These are phyloP conservation scores for Oophaga pumilio DNA, from an alignment of 2,113 vertebrate genomes.

Conservation along the genomic window DNA sequence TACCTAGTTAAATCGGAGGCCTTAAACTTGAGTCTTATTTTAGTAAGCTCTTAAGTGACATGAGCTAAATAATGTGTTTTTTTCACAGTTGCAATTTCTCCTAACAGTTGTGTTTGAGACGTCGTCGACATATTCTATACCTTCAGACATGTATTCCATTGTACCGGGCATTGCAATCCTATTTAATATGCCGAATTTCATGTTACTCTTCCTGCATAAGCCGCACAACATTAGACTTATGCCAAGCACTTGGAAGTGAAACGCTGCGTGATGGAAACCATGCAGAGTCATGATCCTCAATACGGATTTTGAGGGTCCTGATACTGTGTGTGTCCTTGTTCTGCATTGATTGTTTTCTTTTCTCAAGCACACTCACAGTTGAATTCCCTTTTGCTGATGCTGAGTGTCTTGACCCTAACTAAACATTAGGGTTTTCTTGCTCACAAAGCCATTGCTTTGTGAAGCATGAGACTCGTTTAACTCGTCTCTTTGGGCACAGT, in stretches of 20 bases:
- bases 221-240: background rate
- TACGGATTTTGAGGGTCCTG: constrained; percentile 23
- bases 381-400: constrained; percentile 42
- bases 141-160: background rate
- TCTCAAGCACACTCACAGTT: constrained; percentile 51
- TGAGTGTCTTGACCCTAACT: constrained; percentile 42
- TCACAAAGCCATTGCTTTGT: constrained; percentile 51
- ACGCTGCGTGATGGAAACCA: constrained; percentile 6
- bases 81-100: background rate
- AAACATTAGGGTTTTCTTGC: constrained; percentile 44
- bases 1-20: background rate
- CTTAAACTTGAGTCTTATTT: background rate
- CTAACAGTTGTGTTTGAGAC: background rate
- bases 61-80: background rate
- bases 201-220: background rate
- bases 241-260: constrained; percentile 25
- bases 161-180: background rate
- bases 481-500: constrained; percentile 24
- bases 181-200: background rate
- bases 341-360: constrained; percentile 43
- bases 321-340: constrained; percentile 47
- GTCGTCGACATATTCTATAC: background rate
- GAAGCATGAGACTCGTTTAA: constrained; percentile 18
- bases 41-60: background rate
- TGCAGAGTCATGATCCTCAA: constrained; percentile 18